Evolutionary conservation across 1,140 invertebrate species (phyloP), one percentile per base, ranked within the genome.

Genomic region (Stegodyphus mimosarum): DNA sequence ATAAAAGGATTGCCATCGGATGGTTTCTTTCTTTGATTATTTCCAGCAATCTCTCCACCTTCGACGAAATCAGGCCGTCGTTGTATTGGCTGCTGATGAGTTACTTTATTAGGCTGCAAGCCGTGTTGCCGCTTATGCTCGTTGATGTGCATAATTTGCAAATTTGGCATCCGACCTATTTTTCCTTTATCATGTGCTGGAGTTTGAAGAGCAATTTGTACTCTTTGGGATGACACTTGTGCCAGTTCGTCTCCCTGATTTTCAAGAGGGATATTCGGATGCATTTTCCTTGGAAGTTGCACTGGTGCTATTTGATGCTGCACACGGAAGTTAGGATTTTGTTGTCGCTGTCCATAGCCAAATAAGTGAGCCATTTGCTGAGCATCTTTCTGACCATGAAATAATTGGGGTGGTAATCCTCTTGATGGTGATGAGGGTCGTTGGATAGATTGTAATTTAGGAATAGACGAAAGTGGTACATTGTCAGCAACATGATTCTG

Each of bases 51-150:
- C 18, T 83, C 79, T 60, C 48, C 50, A 50, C 72, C 69, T 9
- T 60, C 79, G 6, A 69, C 60, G 11, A 84, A 51, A 50, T 84
- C 81, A 7, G 81, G 81, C 10, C 81, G 72, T 13, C 81, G 60
- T 70, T 84, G 81, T 18, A 84, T 84, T 17, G 64, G 72, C 17
- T 67, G 81, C n/a, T 72, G 11, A 75, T 67, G 50, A n/a, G 73
- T 83, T 60, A 71, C 7, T 15, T 83, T 83, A 52, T 64, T 63
- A 18, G 70, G 48, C 15, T 73, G 33, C 48, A 51, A 33, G 71
- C 50, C 18, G 3, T 10, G 17, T 50, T 72, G 70, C 33, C 48
- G 63, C 6, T 84, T 84, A 33, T 15, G 15, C 0, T 66, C 60
- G 7, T 18, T n/a, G 13, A 48, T 15, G 7, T 11, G 81, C 10